A percentile compares a stretch with the other conserved stretches of the same genome.
Conservation (phyloP, 2,888 invertebrate species). For the Synergus laeviventris region DNA sequence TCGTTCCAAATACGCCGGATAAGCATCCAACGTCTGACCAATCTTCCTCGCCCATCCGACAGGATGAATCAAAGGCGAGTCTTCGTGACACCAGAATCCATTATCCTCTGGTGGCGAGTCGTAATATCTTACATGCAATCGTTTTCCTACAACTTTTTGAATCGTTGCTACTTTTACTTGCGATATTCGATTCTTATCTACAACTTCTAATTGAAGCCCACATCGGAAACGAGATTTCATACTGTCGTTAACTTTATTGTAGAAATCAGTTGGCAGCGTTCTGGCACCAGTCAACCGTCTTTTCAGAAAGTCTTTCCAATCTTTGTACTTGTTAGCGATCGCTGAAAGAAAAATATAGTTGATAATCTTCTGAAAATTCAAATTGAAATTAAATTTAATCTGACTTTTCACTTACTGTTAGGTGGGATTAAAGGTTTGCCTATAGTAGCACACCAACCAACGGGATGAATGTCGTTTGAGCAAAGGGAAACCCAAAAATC, state of each 20-base stretch:
- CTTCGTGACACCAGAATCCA: slow-evolving; percentile 98
- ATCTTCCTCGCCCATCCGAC: slow-evolving; percentile 97
- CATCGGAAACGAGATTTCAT: slow-evolving; percentile 89
- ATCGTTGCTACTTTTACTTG: slow-evolving; percentile 94
- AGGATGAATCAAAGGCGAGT: slow-evolving; percentile 95
- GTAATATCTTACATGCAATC: slow-evolving; percentile 93
- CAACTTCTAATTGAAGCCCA: slow-evolving; percentile 93
- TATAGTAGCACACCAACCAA: slow-evolving; percentile 98
- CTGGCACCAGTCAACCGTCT: slow-evolving; percentile 95
- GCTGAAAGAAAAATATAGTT: slow-evolving; percentile 74
- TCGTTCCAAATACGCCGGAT: slow-evolving; percentile 86
- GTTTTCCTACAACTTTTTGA: slow-evolving; percentile 93
- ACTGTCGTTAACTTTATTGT: slow-evolving; percentile 90
- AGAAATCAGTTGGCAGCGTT: slow-evolving; percentile 95
- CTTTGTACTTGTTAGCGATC: slow-evolving; percentile 94
- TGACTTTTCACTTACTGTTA: slow-evolving; percentile 78
- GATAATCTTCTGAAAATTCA: neutral
- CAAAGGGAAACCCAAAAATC: slow-evolving; percentile 99
- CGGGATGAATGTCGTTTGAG: slow-evolving; percentile 95
- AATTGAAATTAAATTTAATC: neutral
- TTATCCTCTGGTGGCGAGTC: slow-evolving; percentile 87
- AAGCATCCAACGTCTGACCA: slow-evolving; percentile 92
- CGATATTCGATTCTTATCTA: slow-evolving; percentile 96
- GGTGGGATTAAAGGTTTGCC: slow-evolving; percentile 97
- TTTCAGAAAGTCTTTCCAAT: slow-evolving; percentile 97